Conservation (phyloP, 2,113 vertebrate species). For the Rafetus swinhoei region DNA sequence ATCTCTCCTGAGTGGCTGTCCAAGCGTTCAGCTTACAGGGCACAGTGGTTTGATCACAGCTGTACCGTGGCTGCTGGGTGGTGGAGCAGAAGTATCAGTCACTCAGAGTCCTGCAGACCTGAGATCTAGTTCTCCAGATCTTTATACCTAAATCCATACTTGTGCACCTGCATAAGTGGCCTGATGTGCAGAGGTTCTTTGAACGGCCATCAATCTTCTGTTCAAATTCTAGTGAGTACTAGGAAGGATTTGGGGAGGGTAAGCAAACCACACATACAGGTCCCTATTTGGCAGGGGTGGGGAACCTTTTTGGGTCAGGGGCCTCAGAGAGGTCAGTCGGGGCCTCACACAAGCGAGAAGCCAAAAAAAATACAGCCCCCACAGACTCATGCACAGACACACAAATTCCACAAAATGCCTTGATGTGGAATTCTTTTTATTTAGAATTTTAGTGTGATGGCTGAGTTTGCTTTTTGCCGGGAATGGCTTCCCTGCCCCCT, state of each 20-base stretch:
- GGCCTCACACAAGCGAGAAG: too few relatives aligned
- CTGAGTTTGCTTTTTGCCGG: too few relatives aligned
- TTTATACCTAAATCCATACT: not conserved
- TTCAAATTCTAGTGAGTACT: rapidly evolving
- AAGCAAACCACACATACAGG: not conserved
- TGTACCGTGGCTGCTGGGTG: not conserved
- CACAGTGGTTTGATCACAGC: not conserved
- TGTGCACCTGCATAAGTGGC: not conserved
- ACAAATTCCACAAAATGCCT: too few relatives aligned
- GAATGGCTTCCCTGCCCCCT: too few relatives aligned
- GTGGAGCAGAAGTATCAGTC: not conserved
- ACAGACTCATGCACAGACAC: too few relatives aligned
- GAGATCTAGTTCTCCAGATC: not conserved
- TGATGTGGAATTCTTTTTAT: too few relatives aligned
- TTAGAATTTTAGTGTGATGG: too few relatives aligned
- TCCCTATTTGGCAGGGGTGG: not conserved
- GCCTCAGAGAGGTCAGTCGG: too few relatives aligned
- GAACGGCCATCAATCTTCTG: not conserved
- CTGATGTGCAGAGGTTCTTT: rapidly evolving
- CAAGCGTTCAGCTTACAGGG: too few relatives aligned
- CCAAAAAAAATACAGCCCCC: too few relatives aligned
- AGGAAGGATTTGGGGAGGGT: rapidly evolving
- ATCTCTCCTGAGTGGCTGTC: too few relatives aligned
- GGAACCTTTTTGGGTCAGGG: too few relatives aligned
- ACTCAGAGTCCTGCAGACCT: not conserved